Percentiles rank a stretch among this genome's conserved stretches.
Conservation (phyloP, 2,888 invertebrate genomes). For the Papilio protenor region DNA sequence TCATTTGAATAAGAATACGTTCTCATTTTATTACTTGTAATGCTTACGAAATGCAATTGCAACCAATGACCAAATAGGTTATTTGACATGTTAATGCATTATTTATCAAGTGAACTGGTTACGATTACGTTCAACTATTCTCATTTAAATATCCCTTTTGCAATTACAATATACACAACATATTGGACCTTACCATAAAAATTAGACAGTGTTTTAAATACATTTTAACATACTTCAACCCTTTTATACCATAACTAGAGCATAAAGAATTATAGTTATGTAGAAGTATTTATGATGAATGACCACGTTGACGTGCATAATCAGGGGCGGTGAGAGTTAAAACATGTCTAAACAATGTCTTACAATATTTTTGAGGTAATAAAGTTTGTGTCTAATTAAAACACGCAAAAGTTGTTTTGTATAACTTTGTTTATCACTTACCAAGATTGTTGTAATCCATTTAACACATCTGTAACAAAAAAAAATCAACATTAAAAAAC, state of each 20-base stretch:
- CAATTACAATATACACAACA: neutral
- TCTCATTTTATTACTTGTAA: slow-evolving; percentile 4
- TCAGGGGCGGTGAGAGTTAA: no score
- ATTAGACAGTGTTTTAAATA: no score
- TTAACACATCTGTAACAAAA: slow-evolving; percentile 33
- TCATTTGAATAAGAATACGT: slow-evolving; percentile 27
- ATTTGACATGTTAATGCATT: slow-evolving; percentile 34
- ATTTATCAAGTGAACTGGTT: slow-evolving; percentile 10
- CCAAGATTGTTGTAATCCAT: slow-evolving; percentile 9
- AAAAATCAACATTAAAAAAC: neutral
- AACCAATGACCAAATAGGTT: slow-evolving; percentile 27
- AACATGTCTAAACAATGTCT: no score
- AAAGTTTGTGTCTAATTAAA: no score
- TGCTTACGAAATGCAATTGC: slow-evolving; percentile 14
- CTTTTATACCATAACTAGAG: no score
- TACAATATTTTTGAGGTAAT: no score
- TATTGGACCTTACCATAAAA: no score
- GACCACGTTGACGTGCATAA: no score
- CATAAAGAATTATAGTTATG: no score
- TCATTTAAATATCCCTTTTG: neutral
- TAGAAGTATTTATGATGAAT: no score
- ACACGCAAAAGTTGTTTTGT: neutral
- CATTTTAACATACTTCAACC: no score
- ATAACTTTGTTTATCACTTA: neutral
- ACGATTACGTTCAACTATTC: neutral